phyloP scores from a whole-genome alignment of 1,140 invertebrate species.

The Brachionus angularis region DNA sequence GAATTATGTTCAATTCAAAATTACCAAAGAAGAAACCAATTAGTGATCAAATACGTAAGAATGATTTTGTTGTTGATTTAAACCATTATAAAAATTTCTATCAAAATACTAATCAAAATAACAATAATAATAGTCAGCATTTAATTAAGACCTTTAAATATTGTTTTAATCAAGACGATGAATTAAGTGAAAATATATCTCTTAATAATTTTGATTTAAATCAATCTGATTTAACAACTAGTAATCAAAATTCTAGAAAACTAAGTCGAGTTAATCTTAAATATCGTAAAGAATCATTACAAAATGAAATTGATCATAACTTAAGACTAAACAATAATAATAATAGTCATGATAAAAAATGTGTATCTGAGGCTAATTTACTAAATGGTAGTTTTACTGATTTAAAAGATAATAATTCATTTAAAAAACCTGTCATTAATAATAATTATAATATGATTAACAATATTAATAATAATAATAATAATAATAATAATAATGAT shows the following conservation, averaged over 20 bases:
- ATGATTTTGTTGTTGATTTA: constrained; percentile 42
- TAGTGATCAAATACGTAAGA: constrained; percentile 31
- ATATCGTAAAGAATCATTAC: no score
- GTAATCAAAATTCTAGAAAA: not conserved
- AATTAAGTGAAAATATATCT: constrained; percentile 14
- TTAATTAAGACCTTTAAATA: constrained; percentile 32
- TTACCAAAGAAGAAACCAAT: constrained; percentile 38
- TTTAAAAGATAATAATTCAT: no score
- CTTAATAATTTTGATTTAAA: not conserved
- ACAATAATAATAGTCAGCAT: constrained; percentile 6
- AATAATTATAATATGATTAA: no score
- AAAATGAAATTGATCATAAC: no score
- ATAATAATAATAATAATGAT: no score
- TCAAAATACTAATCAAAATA: not conserved
- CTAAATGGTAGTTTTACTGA: no score
- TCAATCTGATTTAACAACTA: not conserved
- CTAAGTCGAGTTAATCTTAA: no score
- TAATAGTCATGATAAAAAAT: no score
- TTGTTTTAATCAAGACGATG: constrained; percentile 34
- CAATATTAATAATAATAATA: no score
- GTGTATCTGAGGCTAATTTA: no score
- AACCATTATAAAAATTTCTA: constrained; percentile 1
- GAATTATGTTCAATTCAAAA: constrained; percentile 29
- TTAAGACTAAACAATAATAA: no score
- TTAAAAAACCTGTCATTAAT: no score